Evolutionary conservation across 2,888 invertebrate species (phyloP), one percentile per base, ranked within the genome.

Genomic region (Eutolmus rufibarbis): DNA sequence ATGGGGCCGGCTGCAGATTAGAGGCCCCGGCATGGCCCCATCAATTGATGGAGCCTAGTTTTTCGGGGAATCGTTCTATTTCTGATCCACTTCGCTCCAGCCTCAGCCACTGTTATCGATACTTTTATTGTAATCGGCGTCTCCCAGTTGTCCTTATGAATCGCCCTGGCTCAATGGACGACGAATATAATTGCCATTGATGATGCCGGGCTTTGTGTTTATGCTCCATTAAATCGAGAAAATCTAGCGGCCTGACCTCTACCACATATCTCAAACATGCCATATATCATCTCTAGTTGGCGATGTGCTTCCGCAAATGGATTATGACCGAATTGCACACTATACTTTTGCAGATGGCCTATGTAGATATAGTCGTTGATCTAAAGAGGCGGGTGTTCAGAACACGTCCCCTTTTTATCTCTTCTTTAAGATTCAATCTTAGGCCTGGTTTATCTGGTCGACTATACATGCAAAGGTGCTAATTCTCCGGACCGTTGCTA

Each of bases 1-100:
- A 40, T 46, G 28, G 74, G 85, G 74, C 74, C 85, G 74, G 74
- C 84, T 57, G 23, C 28, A 74, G 85, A 85, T 85, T 85, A 85
- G 46, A 28, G 43, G 0, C 28, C 14, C 14, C 12, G 66, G 16
- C 40, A 31, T 74, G 74, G n/a, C 57, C 19, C 43, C 74, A 34
- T 74, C 74, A 74, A 85, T 85, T 43, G 85, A 85, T 74, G 74
- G 40, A 46, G n/a, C 46, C 31, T 43, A 43, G 74, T 74, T 85
- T 85, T 74, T 40, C 9, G 34, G 74, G 23, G 31, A 85, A 74
- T 74, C 28, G 37, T 14, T 74, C 74, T 74, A 74, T 43, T 66
- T 66, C 37, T 57, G 37, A 37, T 84, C 57, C 46, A 84, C 37
- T 46, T 40, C 40, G 66, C 56, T 66, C 66, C n/a, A 19, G 40